Evolutionary conservation across 1,140 invertebrate species (phyloP), one percentile per base, ranked within the genome.

Genomic region (Eumeta japonica): DNA sequence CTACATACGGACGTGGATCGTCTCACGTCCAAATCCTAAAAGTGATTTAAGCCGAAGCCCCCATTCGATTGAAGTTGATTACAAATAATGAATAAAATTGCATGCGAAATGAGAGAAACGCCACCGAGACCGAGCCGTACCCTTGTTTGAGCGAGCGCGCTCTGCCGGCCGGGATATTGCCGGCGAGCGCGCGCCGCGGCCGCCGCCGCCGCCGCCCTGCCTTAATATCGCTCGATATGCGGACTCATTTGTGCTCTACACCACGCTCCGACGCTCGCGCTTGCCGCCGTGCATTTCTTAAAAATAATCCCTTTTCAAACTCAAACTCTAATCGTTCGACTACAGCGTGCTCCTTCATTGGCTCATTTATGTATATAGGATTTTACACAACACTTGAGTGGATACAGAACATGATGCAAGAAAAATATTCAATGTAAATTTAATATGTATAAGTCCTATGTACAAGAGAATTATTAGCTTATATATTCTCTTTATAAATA

Each of bases 81-180:
- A 73, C 68, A 73, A 73, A 73, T 73, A 70, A 70, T 73, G 65
- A 72, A 72, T 72, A 72, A 72, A 72, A 72, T 72, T 72, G 65
- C 67, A 72, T 72, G 66, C 62, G 62, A 62, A 73, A 73, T 73
- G 68, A 68, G 63, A 51, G 52, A 53, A 57, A 46, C 48, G 47
- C 55, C 54, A 54, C 55, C 55, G 52, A 7, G 20, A 24, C n/a
- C n/a, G 5, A 24, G 57, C 55, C 52, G 50, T 57, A 55, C 40
- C 48, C 43, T 55, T 72, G 64, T 67, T 70, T 72, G 63, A 24
- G 20, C 5, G n/a, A n/a, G n/a, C 5, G 20, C 5, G n/a, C 5
- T 24, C 5, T 48, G 41, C 41, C 34, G 19, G 41, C 44, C 46
- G 47, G 48, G 39, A 58, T 60, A 63, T 63, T 67, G 60, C 54